These are phyloP conservation scores for Pangasianodon hypophthalmus DNA, from an alignment of 2,113 vertebrate genomes.

Conservation along the genomic window DNA sequence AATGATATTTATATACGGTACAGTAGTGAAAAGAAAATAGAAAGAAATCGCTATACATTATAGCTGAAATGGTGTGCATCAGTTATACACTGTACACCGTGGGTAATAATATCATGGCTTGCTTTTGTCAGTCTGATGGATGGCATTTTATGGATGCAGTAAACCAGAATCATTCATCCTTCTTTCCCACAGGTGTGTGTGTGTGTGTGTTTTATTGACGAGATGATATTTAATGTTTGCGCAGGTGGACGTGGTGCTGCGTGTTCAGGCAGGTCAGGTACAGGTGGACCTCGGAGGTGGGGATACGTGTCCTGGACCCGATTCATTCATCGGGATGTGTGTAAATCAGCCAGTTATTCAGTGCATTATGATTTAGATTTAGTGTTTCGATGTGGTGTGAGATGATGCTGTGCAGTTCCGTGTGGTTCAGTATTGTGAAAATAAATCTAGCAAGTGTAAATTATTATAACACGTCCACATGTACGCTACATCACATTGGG, in stretches of 20 bases:
- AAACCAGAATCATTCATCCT: background rate
- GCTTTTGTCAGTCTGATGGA: background rate
- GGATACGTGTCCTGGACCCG: background rate
- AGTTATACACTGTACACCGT: background rate
- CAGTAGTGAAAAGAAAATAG: background rate
- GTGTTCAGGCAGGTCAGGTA: constrained; percentile 1
- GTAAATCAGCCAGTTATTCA: background rate
- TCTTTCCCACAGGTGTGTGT: background rate
- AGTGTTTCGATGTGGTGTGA: background rate
- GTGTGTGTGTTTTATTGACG: background rate
- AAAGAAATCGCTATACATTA: background rate
- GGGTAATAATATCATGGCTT: background rate
- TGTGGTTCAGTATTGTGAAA: background rate
- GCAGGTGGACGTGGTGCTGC: background rate
- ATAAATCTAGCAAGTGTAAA: background rate
- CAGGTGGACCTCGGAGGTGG: background rate
- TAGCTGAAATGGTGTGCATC: background rate
- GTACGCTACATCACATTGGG: too few species aligned
- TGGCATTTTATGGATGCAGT: background rate
- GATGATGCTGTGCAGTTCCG: too few species aligned
- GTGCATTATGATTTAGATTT: background rate
- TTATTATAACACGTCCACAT: too few species aligned
- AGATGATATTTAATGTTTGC: background rate
- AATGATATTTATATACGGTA: too few species aligned
- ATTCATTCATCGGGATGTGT: background rate